Percentiles rank a stretch among this genome's conserved stretches.
Conservation (phyloP, 1,140 invertebrate species). For the Scylla paramamosain region DNA sequence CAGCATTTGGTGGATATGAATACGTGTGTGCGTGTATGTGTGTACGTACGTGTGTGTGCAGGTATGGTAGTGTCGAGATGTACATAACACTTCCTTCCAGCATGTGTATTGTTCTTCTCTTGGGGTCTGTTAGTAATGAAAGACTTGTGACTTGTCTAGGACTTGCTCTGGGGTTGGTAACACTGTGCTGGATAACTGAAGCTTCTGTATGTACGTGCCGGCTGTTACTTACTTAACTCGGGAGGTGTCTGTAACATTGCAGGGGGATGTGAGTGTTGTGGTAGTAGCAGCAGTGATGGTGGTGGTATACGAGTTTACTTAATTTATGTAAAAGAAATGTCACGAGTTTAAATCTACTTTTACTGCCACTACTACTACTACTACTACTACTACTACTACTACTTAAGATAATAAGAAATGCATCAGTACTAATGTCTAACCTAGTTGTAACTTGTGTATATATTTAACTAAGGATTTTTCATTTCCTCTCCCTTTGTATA, state of each 20-base stretch:
- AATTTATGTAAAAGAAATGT: too few species aligned
- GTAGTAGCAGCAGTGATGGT: neutral
- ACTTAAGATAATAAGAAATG: too few species aligned
- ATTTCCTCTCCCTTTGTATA: neutral
- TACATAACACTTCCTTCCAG: neutral
- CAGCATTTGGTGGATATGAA: neutral
- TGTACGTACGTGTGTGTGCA: neutral
- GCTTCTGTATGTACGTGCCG: neutral
- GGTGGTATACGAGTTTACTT: neutral
- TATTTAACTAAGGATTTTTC: neutral
- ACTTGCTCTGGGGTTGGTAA: neutral
- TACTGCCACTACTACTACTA: too few species aligned
- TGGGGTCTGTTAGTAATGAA: neutral
- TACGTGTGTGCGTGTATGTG: constrained; percentile 44
- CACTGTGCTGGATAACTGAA: neutral
- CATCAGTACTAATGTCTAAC: neutral
- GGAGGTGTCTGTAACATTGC: neutral
- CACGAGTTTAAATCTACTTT: too few species aligned
- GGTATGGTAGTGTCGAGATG: constrained; percentile 36
- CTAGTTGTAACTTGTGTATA: neutral
- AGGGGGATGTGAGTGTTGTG: too few species aligned
- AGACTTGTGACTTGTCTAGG: neutral
- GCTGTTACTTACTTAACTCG: neutral
- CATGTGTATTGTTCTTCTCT: neutral
- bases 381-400: too few species aligned